Conservation (phyloP, 2,888 invertebrate species). For the Epistrophella euchroma region DNA sequence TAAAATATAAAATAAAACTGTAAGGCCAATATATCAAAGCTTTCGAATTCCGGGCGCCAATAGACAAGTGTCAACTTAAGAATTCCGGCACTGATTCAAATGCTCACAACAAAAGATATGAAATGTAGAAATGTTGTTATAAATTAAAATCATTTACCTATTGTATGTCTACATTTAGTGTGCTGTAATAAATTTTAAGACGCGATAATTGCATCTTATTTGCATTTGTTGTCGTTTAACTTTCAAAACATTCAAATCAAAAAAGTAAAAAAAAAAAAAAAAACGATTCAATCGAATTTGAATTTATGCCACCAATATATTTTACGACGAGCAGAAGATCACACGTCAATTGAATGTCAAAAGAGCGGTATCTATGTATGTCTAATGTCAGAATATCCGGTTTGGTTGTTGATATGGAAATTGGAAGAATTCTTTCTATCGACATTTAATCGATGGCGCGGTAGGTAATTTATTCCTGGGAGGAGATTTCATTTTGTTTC, state of each 20-base stretch:
- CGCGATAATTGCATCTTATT: slow-evolving; percentile 70
- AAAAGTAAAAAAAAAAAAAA: slow-evolving; percentile 19
- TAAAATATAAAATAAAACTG: too few relatives aligned
- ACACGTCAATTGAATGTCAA: slow-evolving; percentile 72
- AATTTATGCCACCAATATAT: slow-evolving; percentile 46
- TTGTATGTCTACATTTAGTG: slow-evolving; percentile 33
- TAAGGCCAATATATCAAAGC: too few relatives aligned
- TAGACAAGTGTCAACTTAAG: background rate
- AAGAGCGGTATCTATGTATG: slow-evolving; percentile 40
- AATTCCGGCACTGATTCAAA: background rate
- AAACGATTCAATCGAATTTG: slow-evolving; percentile 16
- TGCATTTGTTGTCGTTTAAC: slow-evolving; percentile 54
- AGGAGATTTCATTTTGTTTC: slow-evolving; percentile 31
- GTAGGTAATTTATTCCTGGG: slow-evolving; percentile 59
- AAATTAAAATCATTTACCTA: slow-evolving; percentile 54
- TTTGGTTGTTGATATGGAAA: slow-evolving; percentile 26
- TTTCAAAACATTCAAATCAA: slow-evolving; percentile 30
- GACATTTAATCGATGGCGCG: slow-evolving; percentile 27
- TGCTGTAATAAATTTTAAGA: slow-evolving; percentile 42
- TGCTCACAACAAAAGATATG: slow-evolving; percentile 9
- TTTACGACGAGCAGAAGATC: slow-evolving; percentile 40
- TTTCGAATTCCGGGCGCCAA: too few relatives aligned
- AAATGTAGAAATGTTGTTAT: slow-evolving; percentile 1
- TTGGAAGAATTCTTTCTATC: slow-evolving; percentile 26
- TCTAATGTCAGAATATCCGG: slow-evolving; percentile 64